Evolutionary conservation across 2,888 invertebrate species (phyloP).

Genomic region (Pseudanteris insignis): DNA sequence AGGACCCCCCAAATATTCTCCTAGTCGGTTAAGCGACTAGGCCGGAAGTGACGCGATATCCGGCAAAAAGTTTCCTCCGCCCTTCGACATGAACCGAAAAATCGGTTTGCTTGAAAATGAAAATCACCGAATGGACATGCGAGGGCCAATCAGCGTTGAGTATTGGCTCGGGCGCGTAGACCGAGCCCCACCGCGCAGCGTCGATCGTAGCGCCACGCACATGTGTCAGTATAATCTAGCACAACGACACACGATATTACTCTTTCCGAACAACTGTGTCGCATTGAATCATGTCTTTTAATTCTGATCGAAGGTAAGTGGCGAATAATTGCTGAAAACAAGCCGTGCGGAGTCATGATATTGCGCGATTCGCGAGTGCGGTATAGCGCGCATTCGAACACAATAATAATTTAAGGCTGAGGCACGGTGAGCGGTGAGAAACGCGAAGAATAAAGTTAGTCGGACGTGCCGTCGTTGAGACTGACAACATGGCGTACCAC

Average conservation of each 20-base stretch:
- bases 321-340: constrained; percentile 58
- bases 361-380: background rate
- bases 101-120: no score
- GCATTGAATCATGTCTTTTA: constrained; percentile 84
- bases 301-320: constrained; percentile 83
- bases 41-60: no score
- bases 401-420: no score
- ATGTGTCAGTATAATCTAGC: constrained; percentile 49
- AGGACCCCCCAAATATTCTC: no score
- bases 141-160: no score
- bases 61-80: no score
- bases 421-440: no score
- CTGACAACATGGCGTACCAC: constrained; percentile 1
- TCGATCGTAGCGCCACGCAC: constrained; percentile 54
- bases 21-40: no score
- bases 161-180: background rate
- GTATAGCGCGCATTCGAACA: no score
- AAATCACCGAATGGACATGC: no score
- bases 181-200: background rate
- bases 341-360: background rate
- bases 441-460: background rate
- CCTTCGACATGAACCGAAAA: no score
- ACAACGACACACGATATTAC: constrained; percentile 64
- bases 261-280: constrained; percentile 77
- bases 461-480: background rate